Percentiles rank a stretch among this genome's conserved stretches.
Evolutionary conservation across 2,797 vertebrate genomes (phyloP).

Genomic region (Myotis myotis): DNA sequence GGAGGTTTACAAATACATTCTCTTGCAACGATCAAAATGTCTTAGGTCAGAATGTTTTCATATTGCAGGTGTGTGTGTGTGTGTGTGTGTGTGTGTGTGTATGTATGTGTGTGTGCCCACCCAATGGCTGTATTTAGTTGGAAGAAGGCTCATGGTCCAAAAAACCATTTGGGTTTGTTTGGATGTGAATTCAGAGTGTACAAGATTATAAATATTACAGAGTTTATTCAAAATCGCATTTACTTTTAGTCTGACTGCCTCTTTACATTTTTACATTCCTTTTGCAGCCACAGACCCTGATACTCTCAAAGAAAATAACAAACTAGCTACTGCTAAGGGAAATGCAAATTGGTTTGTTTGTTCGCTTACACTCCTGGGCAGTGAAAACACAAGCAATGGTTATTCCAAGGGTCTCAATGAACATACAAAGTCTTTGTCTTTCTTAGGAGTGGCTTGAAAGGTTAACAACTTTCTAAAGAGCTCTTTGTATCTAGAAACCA

Average conservation of each 20-base stretch:
- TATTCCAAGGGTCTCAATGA: slow-evolving; percentile 74
- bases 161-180: slow-evolving; percentile 65
- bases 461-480: slow-evolving; percentile 69
- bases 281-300: slow-evolving; percentile 59
- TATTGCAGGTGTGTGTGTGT: background rate
- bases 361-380: slow-evolving; percentile 78
- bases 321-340: slow-evolving; percentile 67
- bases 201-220: slow-evolving; percentile 78
- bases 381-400: slow-evolving; percentile 68
- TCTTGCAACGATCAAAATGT: background rate
- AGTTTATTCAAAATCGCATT: slow-evolving; percentile 76
- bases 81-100: background rate
- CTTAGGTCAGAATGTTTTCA: background rate
- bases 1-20: slow-evolving; percentile 5
- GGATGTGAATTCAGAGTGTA: slow-evolving; percentile 67
- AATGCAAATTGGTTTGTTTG: slow-evolving; percentile 77
- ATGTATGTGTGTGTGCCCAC: background rate
- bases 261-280: slow-evolving; percentile 77
- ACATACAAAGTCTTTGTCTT: slow-evolving; percentile 70
- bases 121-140: background rate
- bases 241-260: slow-evolving; percentile 71
- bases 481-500: slow-evolving; percentile 67
- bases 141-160: slow-evolving; percentile 31
- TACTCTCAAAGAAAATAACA: slow-evolving; percentile 75
- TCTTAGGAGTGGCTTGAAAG: slow-evolving; percentile 71